Conservation (phyloP, 2,113 vertebrate genomes). For the Castor canadensis region DNA sequence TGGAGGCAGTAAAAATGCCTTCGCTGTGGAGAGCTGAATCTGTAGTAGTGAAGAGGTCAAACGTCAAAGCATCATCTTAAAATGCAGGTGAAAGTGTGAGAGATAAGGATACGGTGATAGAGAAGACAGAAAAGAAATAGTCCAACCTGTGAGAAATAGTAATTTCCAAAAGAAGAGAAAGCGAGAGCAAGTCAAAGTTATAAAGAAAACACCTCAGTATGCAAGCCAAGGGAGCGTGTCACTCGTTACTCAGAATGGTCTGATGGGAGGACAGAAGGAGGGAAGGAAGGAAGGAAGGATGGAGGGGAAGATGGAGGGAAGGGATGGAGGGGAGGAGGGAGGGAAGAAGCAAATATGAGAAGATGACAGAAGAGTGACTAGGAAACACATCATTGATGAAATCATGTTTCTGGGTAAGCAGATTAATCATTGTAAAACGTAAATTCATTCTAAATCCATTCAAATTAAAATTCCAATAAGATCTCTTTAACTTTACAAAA, state of each 20-base stretch:
- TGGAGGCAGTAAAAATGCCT: background rate
- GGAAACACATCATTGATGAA: fast-evolving
- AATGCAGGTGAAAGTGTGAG: background rate
- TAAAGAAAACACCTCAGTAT: background rate
- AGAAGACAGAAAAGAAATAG: background rate
- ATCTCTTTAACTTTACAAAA: background rate
- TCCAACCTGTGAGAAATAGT: too few relatives aligned
- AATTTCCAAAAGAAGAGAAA: background rate
- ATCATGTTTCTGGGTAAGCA: background rate
- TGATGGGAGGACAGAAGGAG: background rate
- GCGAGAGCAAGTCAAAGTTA: background rate
- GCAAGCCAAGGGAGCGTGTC: background rate
- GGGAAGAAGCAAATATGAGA: background rate
- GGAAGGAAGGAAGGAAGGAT: background rate
- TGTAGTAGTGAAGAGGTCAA: background rate
- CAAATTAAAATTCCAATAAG: background rate
- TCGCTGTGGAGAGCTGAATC: background rate
- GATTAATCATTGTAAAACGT: background rate
- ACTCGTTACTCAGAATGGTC: fast-evolving
- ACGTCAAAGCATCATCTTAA: background rate
- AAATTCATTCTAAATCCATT: background rate
- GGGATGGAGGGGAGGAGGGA: too few relatives aligned
- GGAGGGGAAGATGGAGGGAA: too few relatives aligned
- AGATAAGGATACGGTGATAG: background rate
- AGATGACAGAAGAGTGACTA: background rate